Evolutionary conservation across 2,113 vertebrate species (phyloP), one percentile per base, ranked within the genome.

Genomic region (Sardina pilchardus): DNA sequence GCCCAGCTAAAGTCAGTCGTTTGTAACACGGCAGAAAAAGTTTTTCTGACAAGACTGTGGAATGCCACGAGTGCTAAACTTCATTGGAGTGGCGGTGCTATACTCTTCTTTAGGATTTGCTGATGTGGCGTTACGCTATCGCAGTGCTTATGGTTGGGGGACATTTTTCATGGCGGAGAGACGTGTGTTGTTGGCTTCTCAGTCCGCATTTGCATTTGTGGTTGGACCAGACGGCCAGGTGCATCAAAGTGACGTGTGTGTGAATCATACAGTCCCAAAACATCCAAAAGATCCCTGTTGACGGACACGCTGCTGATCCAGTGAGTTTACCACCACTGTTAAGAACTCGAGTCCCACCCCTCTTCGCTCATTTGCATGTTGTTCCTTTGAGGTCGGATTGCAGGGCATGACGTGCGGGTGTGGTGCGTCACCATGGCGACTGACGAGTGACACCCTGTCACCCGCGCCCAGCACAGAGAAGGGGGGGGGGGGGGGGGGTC

Each of bases 361-460:
- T 53, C 30, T 81, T 39, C 30, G 34, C 81, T 87, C 26, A 84
- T 87, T 81, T 86, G 84, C 88, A 86, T 48, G 59, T n/a, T 26
- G 53, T 42, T 43, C 44, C 81, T 83, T 48, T 84, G 12, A 59
- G 24, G 75, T 50, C 84, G 42, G 85, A 88, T 45, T 63, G 44
- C 71, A 88, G 87, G 17, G 0, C 81, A 87, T 87, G 86, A 90
- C 82, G 82, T 67, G 88, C 88, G 86, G 87, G 85, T 48, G 67
- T 86, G 83, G 88, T 50, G 80, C 86, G 92, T 90, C 88, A 86
- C 83, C 0, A 81, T n/a, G 47, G 24, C 56, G 90, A 93, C 90
- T 56, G 90, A 92, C 90, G 91, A 85, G 88, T 90, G 81, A 91
- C 89, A 89, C 91, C 83, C 92, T 94, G 93, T 94, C 94, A 94